phyloP scores from a whole-genome alignment of 2,797 vertebrate genomes.

The Chloroceryle inda region DNA sequence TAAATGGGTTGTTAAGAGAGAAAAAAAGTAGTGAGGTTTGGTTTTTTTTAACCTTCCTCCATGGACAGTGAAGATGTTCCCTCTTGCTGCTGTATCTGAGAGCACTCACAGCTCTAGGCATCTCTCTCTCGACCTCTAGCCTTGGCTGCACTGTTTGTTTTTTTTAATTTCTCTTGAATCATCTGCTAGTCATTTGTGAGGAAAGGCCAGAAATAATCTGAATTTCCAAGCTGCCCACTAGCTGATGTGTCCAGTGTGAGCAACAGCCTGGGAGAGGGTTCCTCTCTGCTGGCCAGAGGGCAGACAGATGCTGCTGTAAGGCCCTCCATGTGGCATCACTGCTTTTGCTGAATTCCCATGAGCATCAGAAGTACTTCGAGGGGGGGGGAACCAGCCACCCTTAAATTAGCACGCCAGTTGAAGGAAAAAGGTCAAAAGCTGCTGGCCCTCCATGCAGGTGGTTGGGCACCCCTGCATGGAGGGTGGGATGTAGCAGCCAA shows the following conservation, averaged over 20 bases:
- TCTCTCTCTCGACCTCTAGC: neutral
- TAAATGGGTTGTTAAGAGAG: neutral
- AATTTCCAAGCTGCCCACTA: neutral
- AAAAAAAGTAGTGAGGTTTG: neutral
- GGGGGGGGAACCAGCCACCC: neutral
- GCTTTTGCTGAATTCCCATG: neutral
- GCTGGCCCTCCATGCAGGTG: accelerated
- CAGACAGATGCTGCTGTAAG: neutral
- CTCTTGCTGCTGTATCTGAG: neutral
- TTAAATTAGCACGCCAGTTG: neutral
- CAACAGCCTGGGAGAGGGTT: neutral
- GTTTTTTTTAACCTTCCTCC: neutral
- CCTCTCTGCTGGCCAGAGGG: neutral
- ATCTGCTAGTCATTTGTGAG: neutral
- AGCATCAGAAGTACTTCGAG: neutral
- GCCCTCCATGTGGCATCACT: neutral
- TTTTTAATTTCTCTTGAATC: neutral
- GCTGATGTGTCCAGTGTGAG: neutral
- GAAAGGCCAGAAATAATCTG: neutral
- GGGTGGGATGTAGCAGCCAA: neutral
- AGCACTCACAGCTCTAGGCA: neutral
- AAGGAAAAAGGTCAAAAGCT: neutral
- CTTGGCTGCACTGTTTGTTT: neutral
- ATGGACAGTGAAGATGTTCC: neutral
- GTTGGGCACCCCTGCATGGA: neutral